Base-by-base conservation (phyloP, 1,140 invertebrate genomes). In the Xylocopa sonorina region DNA sequence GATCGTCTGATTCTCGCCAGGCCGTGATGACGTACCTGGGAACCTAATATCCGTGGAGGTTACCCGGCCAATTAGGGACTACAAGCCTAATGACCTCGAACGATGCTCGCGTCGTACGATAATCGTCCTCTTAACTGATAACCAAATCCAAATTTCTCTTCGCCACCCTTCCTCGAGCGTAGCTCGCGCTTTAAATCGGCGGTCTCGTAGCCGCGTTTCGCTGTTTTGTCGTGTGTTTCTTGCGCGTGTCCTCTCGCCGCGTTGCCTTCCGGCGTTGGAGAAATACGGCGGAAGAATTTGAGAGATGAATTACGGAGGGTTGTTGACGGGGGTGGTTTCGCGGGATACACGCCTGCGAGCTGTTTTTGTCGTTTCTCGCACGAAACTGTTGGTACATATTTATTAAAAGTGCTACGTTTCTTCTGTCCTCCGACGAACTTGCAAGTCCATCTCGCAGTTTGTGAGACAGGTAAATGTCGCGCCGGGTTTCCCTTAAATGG, bases 41-140 rank as follows among this genome's bases (percentile, higher is more conserved):
- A 84, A 82, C 57, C 80, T 84, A 88, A 88, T 86, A 86, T 88
- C 84, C 84, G 66, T 29, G 14, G 34, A 57, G 80, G 50, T 88
- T 81, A 64, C 34, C 63, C 72, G 75, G 73, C 69, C 88, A 88
- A 88, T 88, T 88, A 88, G 58, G 76, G 82, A 66, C 57, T 60
- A 32, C n/a, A 82, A 81, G 78, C 73, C 80, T 88, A 88, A 88
- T 86, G 84, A 86, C 80, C 83, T 58, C 72, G 78, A 87, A 79
- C 78, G 66, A 81, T 72, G 46, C 53, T 68, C 64, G 34, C 62
- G 68, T 41, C 68, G n/a, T n/a, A n/a, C n/a, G 62, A 78, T 85
- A 78, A 87, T 81, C 81, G 78, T 68, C 60, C 48, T 51, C 67
- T 82, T 84, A 86, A 87, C 82, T 71, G 83, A 88, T 86, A 84